Evolutionary conservation across 2,797 vertebrate genomes (phyloP).

Genomic region (Coluber constrictor): DNA sequence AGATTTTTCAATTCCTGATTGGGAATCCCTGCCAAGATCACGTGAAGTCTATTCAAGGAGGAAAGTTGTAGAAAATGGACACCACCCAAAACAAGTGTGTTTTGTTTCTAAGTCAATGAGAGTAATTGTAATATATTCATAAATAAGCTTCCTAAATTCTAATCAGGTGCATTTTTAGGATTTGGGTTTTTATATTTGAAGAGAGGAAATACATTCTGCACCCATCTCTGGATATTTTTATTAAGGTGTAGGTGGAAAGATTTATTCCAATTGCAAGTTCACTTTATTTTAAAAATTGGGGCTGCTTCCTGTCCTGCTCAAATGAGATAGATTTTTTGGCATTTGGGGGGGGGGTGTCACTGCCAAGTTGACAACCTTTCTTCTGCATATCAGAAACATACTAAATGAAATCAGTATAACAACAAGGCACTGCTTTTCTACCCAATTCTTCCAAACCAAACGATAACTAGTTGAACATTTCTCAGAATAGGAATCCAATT

Average conservation of each 20-base stretch:
- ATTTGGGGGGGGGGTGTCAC: neutral
- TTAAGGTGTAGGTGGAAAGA: too few relatives aligned
- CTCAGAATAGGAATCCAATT: conserved; percentile 23
- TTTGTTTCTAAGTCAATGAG: neutral
- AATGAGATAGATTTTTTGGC: conserved; percentile 20
- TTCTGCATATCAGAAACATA: conserved; percentile 33
- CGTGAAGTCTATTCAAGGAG: neutral
- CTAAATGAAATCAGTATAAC: conserved; percentile 51
- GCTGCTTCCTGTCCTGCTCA: neutral
- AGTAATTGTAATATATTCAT: neutral
- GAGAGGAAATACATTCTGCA: too few relatives aligned
- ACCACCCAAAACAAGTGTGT: neutral
- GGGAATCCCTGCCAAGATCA: neutral
- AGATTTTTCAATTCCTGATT: neutral
- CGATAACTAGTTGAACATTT: conserved; percentile 43
- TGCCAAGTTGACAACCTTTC: conserved; percentile 10
- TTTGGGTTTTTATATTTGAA: neutral
- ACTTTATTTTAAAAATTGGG: too few relatives aligned
- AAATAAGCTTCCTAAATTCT: neutral
- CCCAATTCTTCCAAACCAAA: conserved; percentile 52
- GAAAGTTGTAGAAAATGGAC: neutral
- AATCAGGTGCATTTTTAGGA: neutral
- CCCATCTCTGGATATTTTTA: too few relatives aligned
- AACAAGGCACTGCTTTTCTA: conserved; percentile 56
- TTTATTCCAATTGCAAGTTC: too few relatives aligned